Evolutionary conservation across 2,797 vertebrate genomes (phyloP).

Genomic region (Lerista edwardsae): DNA sequence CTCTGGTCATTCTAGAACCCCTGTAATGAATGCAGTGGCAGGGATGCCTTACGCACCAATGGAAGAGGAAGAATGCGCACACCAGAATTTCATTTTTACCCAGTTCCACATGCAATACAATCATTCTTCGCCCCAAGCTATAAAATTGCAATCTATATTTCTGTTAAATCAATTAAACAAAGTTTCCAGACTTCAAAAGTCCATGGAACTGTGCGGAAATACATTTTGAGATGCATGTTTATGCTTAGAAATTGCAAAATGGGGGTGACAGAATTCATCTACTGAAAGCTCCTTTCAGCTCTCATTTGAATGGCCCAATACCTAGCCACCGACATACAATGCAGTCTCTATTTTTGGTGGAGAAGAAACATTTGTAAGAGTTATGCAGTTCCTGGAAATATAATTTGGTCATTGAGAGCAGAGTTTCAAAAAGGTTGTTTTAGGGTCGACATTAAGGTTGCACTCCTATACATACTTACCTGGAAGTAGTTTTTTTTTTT

Average conservation of each 20-base stretch:
- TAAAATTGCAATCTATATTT: not conserved
- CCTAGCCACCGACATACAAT: not conserved
- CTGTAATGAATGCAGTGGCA: too few relatives aligned
- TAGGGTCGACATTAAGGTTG: too few relatives aligned
- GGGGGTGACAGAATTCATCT: not conserved
- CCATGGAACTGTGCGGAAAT: not conserved
- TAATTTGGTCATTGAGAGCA: not conserved
- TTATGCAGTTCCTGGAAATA: not conserved
- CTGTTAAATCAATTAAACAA: too few relatives aligned
- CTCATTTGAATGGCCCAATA: not conserved
- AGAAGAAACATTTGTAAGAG: not conserved
- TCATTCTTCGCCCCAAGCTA: not conserved
- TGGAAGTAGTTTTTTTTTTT: too few relatives aligned
- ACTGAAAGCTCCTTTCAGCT: not conserved
- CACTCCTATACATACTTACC: too few relatives aligned
- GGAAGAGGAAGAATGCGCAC: not conserved
- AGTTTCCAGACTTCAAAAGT: not conserved
- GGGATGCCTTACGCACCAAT: not conserved
- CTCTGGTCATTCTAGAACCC: too few relatives aligned
- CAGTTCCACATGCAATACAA: not conserved
- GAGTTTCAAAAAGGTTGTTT: not conserved
- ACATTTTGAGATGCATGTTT: constrained; percentile 3
- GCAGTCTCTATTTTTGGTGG: not conserved
- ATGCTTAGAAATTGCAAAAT: not conserved
- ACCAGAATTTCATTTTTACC: not conserved